Base-by-base conservation (phyloP, 2,113 vertebrate species). In the Chaetodon auriga region DNA sequence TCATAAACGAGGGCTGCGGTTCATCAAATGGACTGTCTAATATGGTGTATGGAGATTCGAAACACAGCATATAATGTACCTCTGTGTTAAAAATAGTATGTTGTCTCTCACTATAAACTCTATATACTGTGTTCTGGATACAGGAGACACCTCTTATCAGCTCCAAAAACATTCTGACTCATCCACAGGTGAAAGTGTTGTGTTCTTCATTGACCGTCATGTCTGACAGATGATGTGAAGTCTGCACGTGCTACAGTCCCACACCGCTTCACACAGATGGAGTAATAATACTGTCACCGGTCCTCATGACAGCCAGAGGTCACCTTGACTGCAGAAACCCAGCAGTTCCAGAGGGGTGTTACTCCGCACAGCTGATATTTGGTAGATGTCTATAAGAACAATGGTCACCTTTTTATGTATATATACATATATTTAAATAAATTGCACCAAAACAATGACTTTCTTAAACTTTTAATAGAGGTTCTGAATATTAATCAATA, bases 221-320 rank as follows among this genome's bases (percentile, higher is more conserved):
- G 38, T 64, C 14, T 51, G 49, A 18, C 49, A 23, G 48, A 68
- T 61, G 69, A 81, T 18, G 23, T 63, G 66, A 77, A 53, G 38
- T 48, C 60, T 65, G 60, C 86, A 90, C 35, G 58, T 90, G 82
- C 75, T 38, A 9, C 48, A 71, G 63, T 66, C 77, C 65, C 86
- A 78, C 69, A 57, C 43, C 1, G 14, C 23, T 15, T 14, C 48
- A 65, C 53, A 78, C 36, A 80, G 53, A 85, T 36, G 19, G 41
- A 16, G 13, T n/a, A 12, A 74, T 23, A 46, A 68, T 48, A 60
- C n/a, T 12, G 61, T 57, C 53, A 75, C 49, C 51, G 62, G 69
- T 80, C n/a, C 72, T 49, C 19, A 30, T 76, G 78, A 73, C 63
- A 77, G 53, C 63, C 62, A 55, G 64, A 69, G 82, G 88, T 90